Conservation (phyloP, 2,797 vertebrate genomes). For the Chrosomus eos region DNA sequence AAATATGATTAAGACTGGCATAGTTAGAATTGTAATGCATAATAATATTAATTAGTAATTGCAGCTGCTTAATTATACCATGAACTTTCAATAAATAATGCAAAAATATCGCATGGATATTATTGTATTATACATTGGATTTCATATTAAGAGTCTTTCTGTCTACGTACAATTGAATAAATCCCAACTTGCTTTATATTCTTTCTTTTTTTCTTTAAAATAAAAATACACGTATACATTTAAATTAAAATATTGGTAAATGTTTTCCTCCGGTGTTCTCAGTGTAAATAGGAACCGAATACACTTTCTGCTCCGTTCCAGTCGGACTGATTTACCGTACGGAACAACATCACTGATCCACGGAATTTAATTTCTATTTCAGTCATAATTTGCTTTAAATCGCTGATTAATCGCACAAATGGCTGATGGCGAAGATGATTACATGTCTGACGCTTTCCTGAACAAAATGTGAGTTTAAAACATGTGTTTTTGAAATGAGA, state of each 20-base stretch:
- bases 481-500: not conserved
- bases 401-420: slow-evolving; percentile 53
- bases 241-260: not conserved
- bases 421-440: slow-evolving; percentile 87
- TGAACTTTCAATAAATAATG: no score
- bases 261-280: no score
- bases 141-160: not conserved
- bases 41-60: no score
- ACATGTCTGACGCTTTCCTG: slow-evolving; percentile 94
- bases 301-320: not conserved
- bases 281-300: not conserved
- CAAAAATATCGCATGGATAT: no score
- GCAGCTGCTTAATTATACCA: no score
- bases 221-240: not conserved
- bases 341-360: not conserved
- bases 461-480: slow-evolving; percentile 71
- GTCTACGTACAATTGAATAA: not conserved
- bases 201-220: no score
- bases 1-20: no score
- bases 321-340: not conserved
- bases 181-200: not conserved
- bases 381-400: not conserved
- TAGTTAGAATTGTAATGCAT: no score
- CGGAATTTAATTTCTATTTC: no score
- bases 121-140: no score